A percentile compares a stretch with the other conserved stretches of the same genome.
phyloP scores from a whole-genome alignment of 2,888 invertebrate species.

The Polyommatus icarus region DNA sequence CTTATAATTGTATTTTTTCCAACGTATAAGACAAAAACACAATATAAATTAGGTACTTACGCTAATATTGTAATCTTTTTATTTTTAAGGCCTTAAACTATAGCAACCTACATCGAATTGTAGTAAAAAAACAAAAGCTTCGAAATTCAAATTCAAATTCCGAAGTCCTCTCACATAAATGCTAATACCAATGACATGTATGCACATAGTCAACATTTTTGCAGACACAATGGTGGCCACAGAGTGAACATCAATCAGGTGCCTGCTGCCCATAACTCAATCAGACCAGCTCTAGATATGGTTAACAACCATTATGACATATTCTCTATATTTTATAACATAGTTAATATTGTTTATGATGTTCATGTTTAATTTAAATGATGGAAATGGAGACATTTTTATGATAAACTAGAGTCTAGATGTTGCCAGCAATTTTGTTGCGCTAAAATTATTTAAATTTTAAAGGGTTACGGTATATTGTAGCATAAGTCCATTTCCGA shows the following conservation, averaged over 20 bases:
- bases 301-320: constrained; percentile 55
- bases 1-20: too few relatives aligned
- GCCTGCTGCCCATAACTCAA: constrained; percentile 78
- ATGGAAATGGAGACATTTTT: neutral
- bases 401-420: neutral
- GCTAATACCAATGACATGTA: neutral
- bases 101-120: neutral
- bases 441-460: too few relatives aligned
- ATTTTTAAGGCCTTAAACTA: neutral
- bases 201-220: constrained; percentile 48
- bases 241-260: constrained; percentile 77
- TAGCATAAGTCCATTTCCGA: too few relatives aligned
- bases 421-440: neutral
- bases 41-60: too few relatives aligned
- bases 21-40: too few relatives aligned
- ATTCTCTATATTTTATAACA: constrained; percentile 10
- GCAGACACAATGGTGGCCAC: constrained; percentile 80
- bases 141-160: constrained; percentile 18
- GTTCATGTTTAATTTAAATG: neutral
- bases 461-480: too few relatives aligned
- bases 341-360: constrained; percentile 4
- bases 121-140: neutral
- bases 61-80: neutral
- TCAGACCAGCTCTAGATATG: constrained; percentile 66
- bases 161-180: constrained; percentile 3